Base-by-base conservation (phyloP, 2,888 invertebrate species). In the Zaprionus obscuricornis region DNA sequence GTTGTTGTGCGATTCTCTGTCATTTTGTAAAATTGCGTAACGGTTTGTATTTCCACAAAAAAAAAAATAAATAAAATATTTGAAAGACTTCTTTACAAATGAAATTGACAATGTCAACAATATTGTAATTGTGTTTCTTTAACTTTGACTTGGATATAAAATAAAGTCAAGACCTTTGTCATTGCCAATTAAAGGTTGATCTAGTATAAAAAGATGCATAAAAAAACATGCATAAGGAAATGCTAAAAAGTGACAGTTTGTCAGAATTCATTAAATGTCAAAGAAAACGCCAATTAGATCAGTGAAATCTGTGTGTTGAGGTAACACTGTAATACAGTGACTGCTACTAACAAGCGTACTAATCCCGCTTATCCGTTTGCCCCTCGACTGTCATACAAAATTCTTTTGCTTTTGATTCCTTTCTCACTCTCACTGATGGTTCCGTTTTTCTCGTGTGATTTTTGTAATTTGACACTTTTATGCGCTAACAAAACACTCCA, bases 381-480 rank as follows among this genome's bases (percentile, higher is more conserved):
- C 22, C n/a, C n/a, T n/a, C n/a, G n/a, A 4, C 17, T 17, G 27
- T 10, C 17, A n/a, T n/a, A n/a, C n/a, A n/a, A n/a, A n/a, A n/a
- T n/a, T n/a, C n/a, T n/a, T n/a, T n/a, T n/a, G n/a, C n/a, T n/a
- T n/a, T n/a, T n/a, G n/a, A n/a, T n/a, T n/a, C 10, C 17, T 36
- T 4, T 24, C 24, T 29, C 14, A 8, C 18, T 27, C 13, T 40
- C 11, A 16, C 24, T 49, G n/a, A n/a, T n/a, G n/a, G n/a, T n/a
- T n/a, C n/a, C n/a, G n/a, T n/a, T n/a, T n/a, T 31, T 29, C 51
- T 55, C 62, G 54, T 77, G 85, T 76, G 81, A 81, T 81, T 84
- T 62, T 55, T 63, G 81, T 82, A 82, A 82, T 69, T 82, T 84
- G 81, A 82, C 82, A 86, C 86, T 86, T 77, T 81, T 62, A 50